Conservation (phyloP, 2,797 vertebrate genomes). For the Acanthopagrus latus region DNA sequence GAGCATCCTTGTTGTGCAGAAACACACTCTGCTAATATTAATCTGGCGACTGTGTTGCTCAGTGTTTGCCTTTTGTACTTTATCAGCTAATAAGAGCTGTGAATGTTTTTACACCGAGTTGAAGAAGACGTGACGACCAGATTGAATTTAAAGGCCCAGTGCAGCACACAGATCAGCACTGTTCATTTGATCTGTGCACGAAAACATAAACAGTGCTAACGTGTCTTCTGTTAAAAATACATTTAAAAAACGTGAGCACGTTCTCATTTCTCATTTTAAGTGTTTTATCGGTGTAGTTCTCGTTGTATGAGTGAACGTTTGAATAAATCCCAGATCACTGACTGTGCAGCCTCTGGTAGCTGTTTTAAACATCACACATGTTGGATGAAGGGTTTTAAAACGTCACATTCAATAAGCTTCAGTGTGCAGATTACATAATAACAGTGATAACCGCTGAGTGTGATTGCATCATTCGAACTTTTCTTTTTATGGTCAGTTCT, state of each 20-base stretch:
- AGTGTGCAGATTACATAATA: not conserved
- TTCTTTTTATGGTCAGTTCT: not conserved
- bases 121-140: not conserved
- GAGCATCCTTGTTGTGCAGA: too few relatives aligned
- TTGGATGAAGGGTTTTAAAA: constrained; percentile 1
- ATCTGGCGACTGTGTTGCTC: too few relatives aligned
- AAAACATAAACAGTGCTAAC: not conserved
- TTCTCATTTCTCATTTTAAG: constrained; percentile 11
- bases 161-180: not conserved
- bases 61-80: constrained; percentile 18
- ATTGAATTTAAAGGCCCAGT: not conserved
- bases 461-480: constrained; percentile 26
- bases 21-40: too few relatives aligned
- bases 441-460: not conserved
- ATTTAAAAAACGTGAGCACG: not conserved
- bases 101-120: constrained; percentile 6
- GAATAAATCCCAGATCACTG: constrained; percentile 7
- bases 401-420: not conserved
- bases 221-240: not conserved
- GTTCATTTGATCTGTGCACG: constrained; percentile 9
- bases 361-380: not conserved
- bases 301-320: not conserved
- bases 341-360: constrained; percentile 3
- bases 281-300: not conserved
- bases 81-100: constrained; percentile 12